Evolutionary conservation across 2,888 invertebrate species (phyloP), one percentile per base, ranked within the genome.

Genomic region (Molorchus minor): DNA sequence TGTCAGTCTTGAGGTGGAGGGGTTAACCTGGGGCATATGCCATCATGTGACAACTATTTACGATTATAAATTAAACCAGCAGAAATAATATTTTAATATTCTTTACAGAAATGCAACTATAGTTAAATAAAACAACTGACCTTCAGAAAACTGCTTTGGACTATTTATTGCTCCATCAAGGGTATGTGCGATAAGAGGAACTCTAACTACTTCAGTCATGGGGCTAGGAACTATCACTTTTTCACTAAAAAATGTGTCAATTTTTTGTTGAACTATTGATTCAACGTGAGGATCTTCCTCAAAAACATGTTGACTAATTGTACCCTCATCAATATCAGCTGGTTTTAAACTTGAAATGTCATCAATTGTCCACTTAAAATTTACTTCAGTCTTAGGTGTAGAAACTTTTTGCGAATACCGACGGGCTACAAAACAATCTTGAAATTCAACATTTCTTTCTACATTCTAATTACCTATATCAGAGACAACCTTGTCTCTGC

Each of bases 281-380:
- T 90, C 90, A 13, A 86, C 75, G 21, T 83, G 84, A 5, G 88
- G 86, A 75, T 90, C 90, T 15, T 85, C 87, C 13, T 86, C 84
- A 38, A 58, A 56, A 0, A 86, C 85, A 70, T 86, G 85, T 70
- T 88, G 87, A 67, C 87, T 86, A 51, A 84, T 81, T 47, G 86
- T 86, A 47, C 82, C 78, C 68, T 85, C 88, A 62, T 89, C 88
- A 56, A 91, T 89, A 66, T 87, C 86, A 1, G 86, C 87, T 16
- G 90, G 90, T 45, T 86, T 84, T 56, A 90, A 79, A n/a, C 80
- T 81, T 53, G 89, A 88, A 7, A 88, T 82, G 72, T 90, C 88
- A 60, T 90, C 89, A 60, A 90, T 88, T 44, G 86, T 88, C 90
- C 90, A 91, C 56, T 83, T 81, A 71, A 88, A 88, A 56, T 82